Evolutionary conservation across 2,888 invertebrate genomes (phyloP).

Genomic region (Chalcis sispes): DNA sequence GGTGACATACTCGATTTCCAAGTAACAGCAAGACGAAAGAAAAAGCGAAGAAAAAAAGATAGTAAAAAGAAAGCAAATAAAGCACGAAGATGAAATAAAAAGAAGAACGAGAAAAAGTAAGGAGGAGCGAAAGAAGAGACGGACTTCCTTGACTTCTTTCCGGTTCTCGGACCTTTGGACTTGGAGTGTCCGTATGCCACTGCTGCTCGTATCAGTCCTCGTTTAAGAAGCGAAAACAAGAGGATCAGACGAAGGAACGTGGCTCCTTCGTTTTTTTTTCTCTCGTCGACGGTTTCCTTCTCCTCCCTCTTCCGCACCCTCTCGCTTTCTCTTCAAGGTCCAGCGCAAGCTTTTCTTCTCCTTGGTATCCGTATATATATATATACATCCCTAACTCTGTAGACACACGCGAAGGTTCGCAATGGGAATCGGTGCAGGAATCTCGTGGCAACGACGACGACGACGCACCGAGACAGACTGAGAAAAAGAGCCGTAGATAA

Average conservation of each 20-base stretch:
- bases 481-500: slow-evolving; percentile 47
- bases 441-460: slow-evolving; percentile 8
- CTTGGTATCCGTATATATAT: background rate
- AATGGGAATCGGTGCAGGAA: slow-evolving; percentile 30
- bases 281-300: background rate
- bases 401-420: slow-evolving; percentile 13
- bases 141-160: slow-evolving; percentile 52
- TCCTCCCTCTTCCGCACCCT: no score
- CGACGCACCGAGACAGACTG: slow-evolving; percentile 11
- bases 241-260: slow-evolving; percentile 11
- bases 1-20: slow-evolving; percentile 46
- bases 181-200: slow-evolving; percentile 36
- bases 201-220: slow-evolving; percentile 51
- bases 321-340: background rate
- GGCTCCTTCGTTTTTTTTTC: slow-evolving; percentile 26
- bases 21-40: slow-evolving; percentile 25
- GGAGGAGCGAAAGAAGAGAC: slow-evolving; percentile 22
- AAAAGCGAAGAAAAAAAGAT: background rate
- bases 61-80: background rate
- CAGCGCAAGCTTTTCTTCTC: background rate
- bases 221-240: slow-evolving; percentile 54
- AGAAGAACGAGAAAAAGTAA: slow-evolving; percentile 13
- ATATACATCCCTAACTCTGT: background rate
- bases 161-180: slow-evolving; percentile 15
- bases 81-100: background rate